These are phyloP conservation scores for Streblospio benedicti DNA, from an alignment of 1,140 invertebrate species.

Conservation along the genomic window DNA sequence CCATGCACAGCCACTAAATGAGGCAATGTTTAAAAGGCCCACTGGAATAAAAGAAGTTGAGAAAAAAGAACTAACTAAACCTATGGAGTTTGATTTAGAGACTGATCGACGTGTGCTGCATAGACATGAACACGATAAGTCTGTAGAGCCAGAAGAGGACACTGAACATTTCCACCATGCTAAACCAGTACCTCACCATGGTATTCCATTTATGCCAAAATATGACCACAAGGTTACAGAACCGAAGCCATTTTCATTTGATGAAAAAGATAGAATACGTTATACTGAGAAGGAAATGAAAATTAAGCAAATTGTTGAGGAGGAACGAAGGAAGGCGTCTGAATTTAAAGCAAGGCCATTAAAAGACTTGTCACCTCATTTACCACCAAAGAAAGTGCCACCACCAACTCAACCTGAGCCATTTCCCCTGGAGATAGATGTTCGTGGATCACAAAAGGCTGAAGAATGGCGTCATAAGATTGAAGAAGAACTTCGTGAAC, in stretches of 20 bases:
- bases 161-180: conserved; percentile 17
- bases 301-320: conserved; percentile 43
- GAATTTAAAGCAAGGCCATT: conserved; percentile 41
- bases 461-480: conserved; percentile 32
- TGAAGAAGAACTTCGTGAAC: conserved; percentile 37
- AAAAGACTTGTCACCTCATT: conserved; percentile 23
- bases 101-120: conserved; percentile 15
- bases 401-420: conserved; percentile 39
- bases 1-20: conserved; percentile 38
- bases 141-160: conserved; percentile 22
- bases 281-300: conserved; percentile 50
- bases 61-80: conserved; percentile 29
- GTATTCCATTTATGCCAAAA: conserved; percentile 39
- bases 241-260: conserved; percentile 52
- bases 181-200: conserved; percentile 31
- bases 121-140: conserved; percentile 15
- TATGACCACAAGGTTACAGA: conserved; percentile 32
- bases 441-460: conserved; percentile 33
- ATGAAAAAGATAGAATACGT: conserved; percentile 47
- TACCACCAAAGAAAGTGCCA: conserved; percentile 38
- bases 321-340: conserved; percentile 38
- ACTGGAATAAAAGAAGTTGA: conserved; percentile 30
- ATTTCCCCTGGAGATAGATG: conserved; percentile 43
- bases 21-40: conserved; percentile 31
- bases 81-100: conserved; percentile 32